Evolutionary conservation across 1,140 invertebrate genomes (phyloP), one percentile per base, ranked within the genome.

Genomic region (Apocrypta bakeri): DNA sequence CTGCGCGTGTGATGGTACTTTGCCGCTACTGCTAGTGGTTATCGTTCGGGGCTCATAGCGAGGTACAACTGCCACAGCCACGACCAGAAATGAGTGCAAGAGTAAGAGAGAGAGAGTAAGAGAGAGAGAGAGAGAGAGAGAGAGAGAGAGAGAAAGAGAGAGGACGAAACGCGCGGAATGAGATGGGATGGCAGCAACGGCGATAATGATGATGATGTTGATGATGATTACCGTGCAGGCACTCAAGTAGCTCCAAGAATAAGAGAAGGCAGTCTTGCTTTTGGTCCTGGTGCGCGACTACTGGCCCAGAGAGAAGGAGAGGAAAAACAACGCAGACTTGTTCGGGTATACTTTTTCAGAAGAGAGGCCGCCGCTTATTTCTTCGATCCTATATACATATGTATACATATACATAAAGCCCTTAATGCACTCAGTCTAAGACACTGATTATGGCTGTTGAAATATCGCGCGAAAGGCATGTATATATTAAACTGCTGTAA

Each of bases 121-220:
- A 69, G 11, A 85, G 82, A 85, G 83, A 86, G n/a, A n/a, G n/a
- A n/a, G n/a, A n/a, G n/a, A n/a, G n/a, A n/a, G n/a, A n/a, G n/a
- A n/a, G n/a, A n/a, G n/a, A n/a, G n/a, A n/a, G n/a, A n/a, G 86
- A 12, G 9, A 40, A n/a, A 68, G 9, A 85, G 82, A 85, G 83
- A 86, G 83, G 85, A 86, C 74, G 85, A 83, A 87, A 87, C 77
- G 79, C 85, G 83, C 83, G 81, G 82, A 82, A 86, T 74, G 83
- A 78, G 79, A 83, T 74, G 83, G 79, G 81, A 83, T 72, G 80
- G 64, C 83, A 84, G 86, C 78, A 86, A 42, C 77, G 84, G 84
- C 84, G 87, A 90, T 91, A 91, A 91, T 90, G 90, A 90, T 91
- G 88, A 91, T 91, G 90, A 90, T 87, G 89, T 89, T 89, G 88